These are phyloP conservation scores for Artemia sp. DNA, from an alignment of 2,888 invertebrate genomes.

Conservation along the genomic window DNA sequence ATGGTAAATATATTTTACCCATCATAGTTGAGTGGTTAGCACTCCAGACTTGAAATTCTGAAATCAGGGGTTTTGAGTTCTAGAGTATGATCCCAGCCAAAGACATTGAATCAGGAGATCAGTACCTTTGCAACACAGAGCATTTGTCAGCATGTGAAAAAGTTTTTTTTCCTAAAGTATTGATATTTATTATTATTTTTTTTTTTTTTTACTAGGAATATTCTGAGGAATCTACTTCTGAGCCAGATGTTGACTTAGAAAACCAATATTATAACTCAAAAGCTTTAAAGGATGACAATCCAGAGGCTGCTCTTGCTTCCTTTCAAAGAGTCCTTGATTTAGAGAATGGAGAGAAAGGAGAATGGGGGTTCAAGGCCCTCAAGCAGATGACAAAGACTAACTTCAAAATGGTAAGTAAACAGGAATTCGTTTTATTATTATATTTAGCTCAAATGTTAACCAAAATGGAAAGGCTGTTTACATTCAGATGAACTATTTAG, in stretches of 20 bases:
- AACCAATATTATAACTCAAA: conserved; percentile 99
- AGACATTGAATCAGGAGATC: too few species aligned
- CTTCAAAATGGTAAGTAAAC: conserved; percentile 64
- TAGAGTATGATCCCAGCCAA: too few species aligned
- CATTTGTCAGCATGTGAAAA: not conserved
- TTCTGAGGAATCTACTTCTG: conserved; percentile 96
- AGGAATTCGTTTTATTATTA: not conserved
- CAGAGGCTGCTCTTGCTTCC: conserved; percentile 70
- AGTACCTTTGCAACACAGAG: too few species aligned
- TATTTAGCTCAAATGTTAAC: not conserved
- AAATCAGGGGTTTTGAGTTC: too few species aligned
- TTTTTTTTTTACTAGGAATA: conserved; percentile 55
- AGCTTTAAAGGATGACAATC: conserved; percentile 91
- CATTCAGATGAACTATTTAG: not conserved
- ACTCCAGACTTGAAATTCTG: too few species aligned
- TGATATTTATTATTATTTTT: conserved; percentile 14
- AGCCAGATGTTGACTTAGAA: conserved; percentile 96
- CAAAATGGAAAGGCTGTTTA: not conserved
- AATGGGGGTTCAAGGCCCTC: conserved; percentile 99
- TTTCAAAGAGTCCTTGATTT: conserved; percentile 90
- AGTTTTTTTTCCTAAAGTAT: not conserved
- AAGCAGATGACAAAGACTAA: conserved; percentile 99
- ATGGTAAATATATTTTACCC: too few species aligned
- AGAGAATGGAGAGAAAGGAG: conserved; percentile 94
- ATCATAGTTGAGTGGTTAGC: too few species aligned